A percentile compares a stretch with the other conserved stretches of the same genome.
Evolutionary conservation across 2,888 invertebrate species (phyloP).

Genomic region (Rhagonycha lutea): DNA sequence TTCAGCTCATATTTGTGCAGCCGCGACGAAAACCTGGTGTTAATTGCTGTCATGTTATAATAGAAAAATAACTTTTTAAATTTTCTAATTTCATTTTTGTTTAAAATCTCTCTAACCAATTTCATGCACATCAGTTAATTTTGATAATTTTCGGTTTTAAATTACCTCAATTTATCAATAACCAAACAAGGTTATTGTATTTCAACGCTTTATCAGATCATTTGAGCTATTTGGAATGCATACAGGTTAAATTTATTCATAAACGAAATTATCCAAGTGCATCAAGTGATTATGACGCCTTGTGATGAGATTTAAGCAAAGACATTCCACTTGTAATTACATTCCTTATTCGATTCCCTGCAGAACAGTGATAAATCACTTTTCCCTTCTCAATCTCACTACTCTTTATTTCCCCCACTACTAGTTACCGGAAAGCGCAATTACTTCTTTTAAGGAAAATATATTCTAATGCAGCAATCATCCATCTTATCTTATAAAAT

Average conservation of each 20-base stretch:
- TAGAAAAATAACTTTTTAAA: conserved; percentile 9
- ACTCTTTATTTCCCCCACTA: conserved; percentile 30
- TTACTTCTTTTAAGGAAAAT: conserved; percentile 42
- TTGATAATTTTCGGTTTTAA: not conserved
- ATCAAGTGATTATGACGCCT: conserved; percentile 33
- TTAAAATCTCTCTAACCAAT: not conserved
- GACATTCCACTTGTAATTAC: conserved; percentile 50
- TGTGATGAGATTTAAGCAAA: conserved; percentile 46
- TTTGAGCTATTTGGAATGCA: not conserved
- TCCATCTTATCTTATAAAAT: conserved; percentile 32
- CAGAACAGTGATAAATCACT: conserved; percentile 47
- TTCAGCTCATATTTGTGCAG: conserved; percentile 40
- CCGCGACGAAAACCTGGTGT: conserved; percentile 38
- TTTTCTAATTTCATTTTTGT: not conserved
- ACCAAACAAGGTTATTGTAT: not conserved
- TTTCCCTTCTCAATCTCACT: conserved; percentile 37
- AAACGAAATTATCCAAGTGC: conserved; percentile 28
- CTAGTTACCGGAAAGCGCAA: conserved; percentile 43
- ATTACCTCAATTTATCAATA: not conserved
- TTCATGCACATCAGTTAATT: not conserved
- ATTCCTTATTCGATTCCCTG: conserved; percentile 49
- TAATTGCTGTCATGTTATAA: conserved; percentile 43
- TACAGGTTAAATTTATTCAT: conserved; percentile 22
- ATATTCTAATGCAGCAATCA: conserved; percentile 34
- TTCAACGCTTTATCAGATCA: not conserved